phyloP scores from a whole-genome alignment of 2,888 invertebrate species.

The Brachycybe producta region DNA sequence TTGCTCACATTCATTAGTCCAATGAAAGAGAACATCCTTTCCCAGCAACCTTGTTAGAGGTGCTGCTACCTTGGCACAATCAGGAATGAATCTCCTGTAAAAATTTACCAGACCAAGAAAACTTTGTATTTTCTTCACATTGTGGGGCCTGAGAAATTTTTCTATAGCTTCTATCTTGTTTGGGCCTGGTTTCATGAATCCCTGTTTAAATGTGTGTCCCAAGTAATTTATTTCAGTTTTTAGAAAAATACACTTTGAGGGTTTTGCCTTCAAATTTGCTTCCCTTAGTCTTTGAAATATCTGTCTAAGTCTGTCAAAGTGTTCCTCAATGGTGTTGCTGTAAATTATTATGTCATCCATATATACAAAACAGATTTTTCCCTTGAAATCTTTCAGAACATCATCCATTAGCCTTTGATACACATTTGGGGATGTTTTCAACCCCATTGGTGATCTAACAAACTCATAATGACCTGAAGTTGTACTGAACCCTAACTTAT shows the following conservation, averaged over 20 bases:
- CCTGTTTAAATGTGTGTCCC: neutral
- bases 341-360: conserved; percentile 5
- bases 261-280: neutral
- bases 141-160: neutral
- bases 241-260: neutral
- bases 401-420: conserved; percentile 9
- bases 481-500: neutral
- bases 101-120: conserved; percentile 7
- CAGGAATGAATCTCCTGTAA: neutral
- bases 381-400: conserved; percentile 20
- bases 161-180: conserved; percentile 4
- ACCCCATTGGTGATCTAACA: conserved; percentile 2
- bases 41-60: neutral
- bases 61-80: conserved; percentile 2
- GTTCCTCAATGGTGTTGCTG: neutral
- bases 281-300: neutral
- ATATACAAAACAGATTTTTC: neutral
- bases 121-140: conserved; percentile 2
- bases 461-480: conserved; percentile 1
- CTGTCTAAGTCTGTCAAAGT: neutral
- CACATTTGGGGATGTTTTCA: conserved; percentile 4
- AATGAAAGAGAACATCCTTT: neutral
- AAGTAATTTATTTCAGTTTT: neutral
- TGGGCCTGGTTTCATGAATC: neutral
- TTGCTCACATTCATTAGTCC: neutral